Base-by-base conservation (phyloP, 1,140 invertebrate genomes). In the Drosophila baimaii region DNA sequence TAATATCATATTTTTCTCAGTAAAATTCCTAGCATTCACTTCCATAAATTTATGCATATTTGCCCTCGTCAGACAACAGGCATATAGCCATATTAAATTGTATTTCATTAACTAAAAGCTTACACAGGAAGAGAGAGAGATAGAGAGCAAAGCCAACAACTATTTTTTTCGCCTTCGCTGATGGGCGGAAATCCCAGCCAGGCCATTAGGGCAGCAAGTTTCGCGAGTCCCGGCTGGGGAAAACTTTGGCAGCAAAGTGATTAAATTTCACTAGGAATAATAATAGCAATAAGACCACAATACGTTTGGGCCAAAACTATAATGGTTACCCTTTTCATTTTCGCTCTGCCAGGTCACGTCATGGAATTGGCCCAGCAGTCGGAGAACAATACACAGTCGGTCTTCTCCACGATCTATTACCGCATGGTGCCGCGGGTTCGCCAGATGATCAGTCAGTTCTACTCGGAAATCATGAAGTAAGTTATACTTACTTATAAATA, bases 331-430 rank as follows among this genome's bases (percentile, higher is more conserved):
- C 19, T 46, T 29, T 57, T 35, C 29, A 10, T n/a, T 44, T 15
- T 47, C 19, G 39, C 46, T 27, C 23, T 52, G 94, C 59, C 95
- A 97, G 96, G 95, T 92, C 95, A 96, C 90, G 93, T 97, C 75
- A 93, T 94, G 65, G 93, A 94, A 62, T 92, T 97, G 82, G 94
- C 96, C 2, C 93, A 94, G 39, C 94, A 95, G 71, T 97, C 96
- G 15, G 95, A 96, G 91, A 97, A 97, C 93, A 96, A 95, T 85
- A 97, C 96, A 3, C 92, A 95, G 37, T 93, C 93, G 27, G 92
- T 97, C 4, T 96, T 97, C 91, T 93, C 94, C 1, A 95, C 96
- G 88, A 94, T 97, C 25, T 97, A 97, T 92, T 93, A 93, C 52
- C 93, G 94, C 21, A 95, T 96, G 93, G 94, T 94, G 15, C 92